Evolutionary conservation across 2,888 invertebrate species (phyloP).

Genomic region (Mesopsocus fuscifrons): DNA sequence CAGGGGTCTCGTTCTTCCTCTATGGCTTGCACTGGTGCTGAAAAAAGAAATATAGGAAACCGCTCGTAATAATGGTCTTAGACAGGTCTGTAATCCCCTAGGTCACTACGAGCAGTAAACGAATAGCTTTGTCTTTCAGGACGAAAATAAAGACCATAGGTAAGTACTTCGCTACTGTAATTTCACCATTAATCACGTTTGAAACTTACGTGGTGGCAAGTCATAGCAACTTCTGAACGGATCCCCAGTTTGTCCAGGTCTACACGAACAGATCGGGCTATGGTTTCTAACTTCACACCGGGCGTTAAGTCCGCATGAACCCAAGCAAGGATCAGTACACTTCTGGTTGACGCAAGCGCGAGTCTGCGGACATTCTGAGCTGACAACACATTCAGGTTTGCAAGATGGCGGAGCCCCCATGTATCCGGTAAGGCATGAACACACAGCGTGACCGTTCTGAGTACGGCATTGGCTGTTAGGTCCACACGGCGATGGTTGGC

Average conservation of each 20-base stretch:
- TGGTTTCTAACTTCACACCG: constrained; percentile 57
- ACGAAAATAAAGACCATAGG: too few species aligned
- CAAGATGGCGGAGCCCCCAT: constrained; percentile 28
- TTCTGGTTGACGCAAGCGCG: constrained; percentile 50
- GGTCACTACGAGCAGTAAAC: too few species aligned
- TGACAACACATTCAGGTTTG: constrained; percentile 38
- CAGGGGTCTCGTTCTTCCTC: constrained; percentile 35
- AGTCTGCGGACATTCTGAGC: constrained; percentile 43
- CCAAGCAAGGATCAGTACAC: constrained; percentile 55
- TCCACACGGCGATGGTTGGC: constrained; percentile 26
- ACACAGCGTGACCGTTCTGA: constrained; percentile 25
- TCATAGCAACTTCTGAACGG: constrained; percentile 38
- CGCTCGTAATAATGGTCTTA: too few species aligned
- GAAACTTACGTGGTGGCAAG: constrained; percentile 19
- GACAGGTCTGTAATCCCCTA: too few species aligned
- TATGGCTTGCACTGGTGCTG: constrained; percentile 12
- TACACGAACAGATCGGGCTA: constrained; percentile 44
- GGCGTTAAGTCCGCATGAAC: constrained; percentile 54
- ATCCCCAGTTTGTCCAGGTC: constrained; percentile 39
- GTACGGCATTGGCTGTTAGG: constrained; percentile 27
- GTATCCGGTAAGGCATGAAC: constrained; percentile 28
- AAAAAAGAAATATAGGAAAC: constrained; percentile 7
- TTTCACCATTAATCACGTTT: too few species aligned
- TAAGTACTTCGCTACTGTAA: too few species aligned
- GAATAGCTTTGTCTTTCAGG: too few species aligned